Evolutionary conservation across 2,113 vertebrate genomes (phyloP), one percentile per base, ranked within the genome.

Genomic region (Dascyllus trimaculatus): DNA sequence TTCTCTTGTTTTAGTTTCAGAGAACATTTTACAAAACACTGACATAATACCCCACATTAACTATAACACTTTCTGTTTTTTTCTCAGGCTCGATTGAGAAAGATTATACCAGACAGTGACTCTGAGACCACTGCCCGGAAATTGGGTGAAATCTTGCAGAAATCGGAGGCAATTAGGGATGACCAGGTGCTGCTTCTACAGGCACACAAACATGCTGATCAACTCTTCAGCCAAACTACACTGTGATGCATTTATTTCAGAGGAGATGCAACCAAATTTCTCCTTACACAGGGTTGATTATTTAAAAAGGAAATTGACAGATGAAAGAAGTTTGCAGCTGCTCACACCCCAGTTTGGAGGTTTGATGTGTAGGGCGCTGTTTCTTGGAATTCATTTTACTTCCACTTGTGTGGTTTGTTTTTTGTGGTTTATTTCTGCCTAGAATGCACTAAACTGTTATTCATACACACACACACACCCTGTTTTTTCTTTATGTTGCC

Each of bases 11-110:
- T 26, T 17, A 21, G 0, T n/a, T 57, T 49, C 26, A 4, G 5
- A 21, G 6, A 64, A 24, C 9, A 29, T 45, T 63, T 38, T 4
- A 17, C 3, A 65, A 0, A 32, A 49, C 15, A 57, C 15, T 64
- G 46, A 17, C 29, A 46, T 35, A 14, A 57, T 4, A 2, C 17
- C 11, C 1, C 2, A 48, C 11, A 25, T 21, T 32, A 56, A 18
- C 11, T 14, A 56, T 3, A 2, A 2, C 14, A 17, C 15, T 52
- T 71, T 40, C 60, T 66, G 5, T 69, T 78, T 71, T 78, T 71
- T 58, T 8, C 38, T 53, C 68, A 95, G 95, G 86, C 90, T 22
- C 78, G 48, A 29, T 43, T 94, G 69, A 87, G 67, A 75, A 70
- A 75, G 54, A 56, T 71, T 1, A 26, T 93, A 8, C 68, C 76